Evolutionary conservation across 2,113 vertebrate genomes (phyloP).

Genomic region (Falcunculus frontatus): DNA sequence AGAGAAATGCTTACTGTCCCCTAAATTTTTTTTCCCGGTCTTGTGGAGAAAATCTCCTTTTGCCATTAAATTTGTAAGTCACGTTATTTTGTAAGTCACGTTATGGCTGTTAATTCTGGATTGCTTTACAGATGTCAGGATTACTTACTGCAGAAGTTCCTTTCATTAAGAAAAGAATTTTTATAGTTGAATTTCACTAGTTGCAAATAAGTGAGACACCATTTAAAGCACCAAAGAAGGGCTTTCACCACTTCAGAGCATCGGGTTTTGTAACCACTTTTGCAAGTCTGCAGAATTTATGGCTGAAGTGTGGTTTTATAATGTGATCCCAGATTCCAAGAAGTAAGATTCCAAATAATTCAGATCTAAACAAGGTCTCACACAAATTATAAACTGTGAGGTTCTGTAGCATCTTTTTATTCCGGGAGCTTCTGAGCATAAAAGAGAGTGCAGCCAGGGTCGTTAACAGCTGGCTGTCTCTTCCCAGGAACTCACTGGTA

Average conservation of each 20-base stretch:
- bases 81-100: neutral
- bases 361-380: neutral
- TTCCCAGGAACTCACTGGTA: neutral
- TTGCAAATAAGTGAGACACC: neutral
- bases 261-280: neutral
- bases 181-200: neutral
- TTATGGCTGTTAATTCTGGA: neutral
- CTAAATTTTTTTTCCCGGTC: neutral
- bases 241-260: neutral
- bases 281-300: neutral
- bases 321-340: constrained; percentile 4
- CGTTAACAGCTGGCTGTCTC: neutral
- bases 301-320: neutral
- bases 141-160: constrained; percentile 1
- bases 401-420: neutral
- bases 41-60: neutral
- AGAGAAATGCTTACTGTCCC: neutral
- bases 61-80: neutral
- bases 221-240: neutral
- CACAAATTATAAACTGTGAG: neutral
- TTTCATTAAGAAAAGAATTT: neutral
- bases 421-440: neutral
- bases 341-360: neutral
- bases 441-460: neutral
- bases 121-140: neutral